Base-by-base conservation (phyloP, 2,113 vertebrate species). In the Ciconia boyciana region DNA sequence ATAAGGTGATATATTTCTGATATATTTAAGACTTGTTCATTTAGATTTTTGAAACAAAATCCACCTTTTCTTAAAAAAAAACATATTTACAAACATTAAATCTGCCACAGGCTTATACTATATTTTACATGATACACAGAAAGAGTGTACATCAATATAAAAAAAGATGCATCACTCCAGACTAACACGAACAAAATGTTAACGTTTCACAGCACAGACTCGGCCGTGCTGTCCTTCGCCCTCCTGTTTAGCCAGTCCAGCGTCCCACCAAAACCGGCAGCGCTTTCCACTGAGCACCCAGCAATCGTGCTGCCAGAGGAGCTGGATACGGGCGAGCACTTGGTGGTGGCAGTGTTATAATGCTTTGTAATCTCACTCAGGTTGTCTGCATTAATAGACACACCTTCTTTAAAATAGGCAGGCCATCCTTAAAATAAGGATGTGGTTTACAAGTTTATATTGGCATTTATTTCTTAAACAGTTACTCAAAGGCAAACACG, bases 1-100 rank as follows among this genome's bases (percentile, higher is more conserved):
- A 82, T 54, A 98, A 97, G 97, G 97, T 96, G 95, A 96, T 94
- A 96, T 72, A 96, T 94, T 95, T 97, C 74, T 44, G 96, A 97
- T 98, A 97, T 98, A 96, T 89, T 97, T 98, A 98, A 98, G 96
- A 98, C 98, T 97, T 85, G 98, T 58, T 95, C 95, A 66, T 91
- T 98, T 93, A 99, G 98, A 99, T 99, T 99, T 99, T 98, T 99
- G 98, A 99, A 99, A 99, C 99, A 99, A 99, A 99, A 99, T 99
- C 99, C 98, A 99, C 97, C 97, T 98, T 98, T 98, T 90, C 65
- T 85, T 69, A 51, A 89, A 62, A 69, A 49, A 52, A 95, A 95
- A 78, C 80, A 22, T 99, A 99, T 99, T 98, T 99, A 99, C 98
- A 99, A 96, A 97, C 94, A 93, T 96, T 97, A 97, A 92, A 68